Percentiles rank a stretch among this genome's conserved stretches.
Conservation (phyloP, 2,888 invertebrate genomes). For the Dioctria rufipes region DNA sequence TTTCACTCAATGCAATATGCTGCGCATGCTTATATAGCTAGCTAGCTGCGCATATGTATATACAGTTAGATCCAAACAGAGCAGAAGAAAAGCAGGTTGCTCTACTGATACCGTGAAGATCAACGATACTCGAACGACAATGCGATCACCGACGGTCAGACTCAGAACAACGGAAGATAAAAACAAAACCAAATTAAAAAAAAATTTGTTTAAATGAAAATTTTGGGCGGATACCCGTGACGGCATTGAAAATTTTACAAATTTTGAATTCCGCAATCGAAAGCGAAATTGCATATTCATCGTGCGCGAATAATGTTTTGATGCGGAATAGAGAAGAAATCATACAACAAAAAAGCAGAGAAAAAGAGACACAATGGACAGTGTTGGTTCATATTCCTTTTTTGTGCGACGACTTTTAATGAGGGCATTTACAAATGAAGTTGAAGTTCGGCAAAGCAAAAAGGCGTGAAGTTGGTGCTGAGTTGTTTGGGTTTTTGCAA, state of each 20-base stretch:
- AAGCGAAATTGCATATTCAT: constrained; percentile 37
- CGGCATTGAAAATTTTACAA: constrained; percentile 49
- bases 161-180: constrained; percentile 8
- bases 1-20: constrained; percentile 36
- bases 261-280: constrained; percentile 49
- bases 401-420: constrained; percentile 39
- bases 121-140: neutral
- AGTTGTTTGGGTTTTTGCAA: constrained; percentile 29
- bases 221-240: constrained; percentile 51
- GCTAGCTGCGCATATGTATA: no score
- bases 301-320: neutral
- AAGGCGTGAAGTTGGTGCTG: constrained; percentile 28
- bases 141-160: neutral
- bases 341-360: neutral
- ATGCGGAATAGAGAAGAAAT: neutral
- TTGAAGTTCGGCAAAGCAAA: constrained; percentile 42
- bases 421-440: constrained; percentile 46
- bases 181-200: constrained; percentile 5
- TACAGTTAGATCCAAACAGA: no score
- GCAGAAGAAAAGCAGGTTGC: no score
- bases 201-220: neutral
- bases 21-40: neutral
- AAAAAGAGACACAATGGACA: neutral
- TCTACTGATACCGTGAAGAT: neutral
- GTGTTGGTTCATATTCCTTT: constrained; percentile 11